A percentile compares a stretch with the other conserved stretches of the same genome.
These are phyloP conservation scores for Myanophis thanlyinensis DNA, from an alignment of 2,113 vertebrate genomes.

Conservation along the genomic window DNA sequence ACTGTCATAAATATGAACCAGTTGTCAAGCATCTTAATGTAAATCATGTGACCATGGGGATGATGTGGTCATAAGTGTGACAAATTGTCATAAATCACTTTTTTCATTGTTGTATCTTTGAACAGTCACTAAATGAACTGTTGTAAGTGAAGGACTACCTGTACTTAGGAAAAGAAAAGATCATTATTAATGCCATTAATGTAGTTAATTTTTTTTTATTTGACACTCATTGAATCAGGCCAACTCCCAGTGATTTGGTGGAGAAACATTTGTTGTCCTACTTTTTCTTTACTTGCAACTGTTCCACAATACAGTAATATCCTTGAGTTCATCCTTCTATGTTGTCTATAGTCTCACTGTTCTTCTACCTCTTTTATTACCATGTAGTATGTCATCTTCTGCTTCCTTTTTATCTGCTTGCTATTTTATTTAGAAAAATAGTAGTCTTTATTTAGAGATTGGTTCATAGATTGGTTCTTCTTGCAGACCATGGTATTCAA, in stretches of 20 bases:
- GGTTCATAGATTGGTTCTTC: not conserved
- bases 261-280: not conserved
- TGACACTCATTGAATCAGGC: not conserved
- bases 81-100: no score
- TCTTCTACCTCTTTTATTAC: not conserved
- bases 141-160: no score
- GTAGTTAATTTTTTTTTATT: not conserved
- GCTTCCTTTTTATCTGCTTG: not conserved
- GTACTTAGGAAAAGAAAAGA: not conserved
- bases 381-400: not conserved
- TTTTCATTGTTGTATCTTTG: no score
- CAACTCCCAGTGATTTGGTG: not conserved
- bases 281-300: not conserved
- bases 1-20: no score
- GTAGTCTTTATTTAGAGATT: not conserved
- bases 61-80: no score
- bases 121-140: no score
- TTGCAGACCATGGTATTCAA: no score
- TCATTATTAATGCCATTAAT: not conserved
- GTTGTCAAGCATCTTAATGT: no score
- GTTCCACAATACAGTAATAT: not conserved
- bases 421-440: no score
- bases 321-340: not conserved
- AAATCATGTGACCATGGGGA: no score
- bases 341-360: not conserved